Percentiles rank a stretch among this genome's conserved stretches.
These are phyloP conservation scores for Deroplatys truncata DNA, from an alignment of 2,888 invertebrate species.

Conservation along the genomic window DNA sequence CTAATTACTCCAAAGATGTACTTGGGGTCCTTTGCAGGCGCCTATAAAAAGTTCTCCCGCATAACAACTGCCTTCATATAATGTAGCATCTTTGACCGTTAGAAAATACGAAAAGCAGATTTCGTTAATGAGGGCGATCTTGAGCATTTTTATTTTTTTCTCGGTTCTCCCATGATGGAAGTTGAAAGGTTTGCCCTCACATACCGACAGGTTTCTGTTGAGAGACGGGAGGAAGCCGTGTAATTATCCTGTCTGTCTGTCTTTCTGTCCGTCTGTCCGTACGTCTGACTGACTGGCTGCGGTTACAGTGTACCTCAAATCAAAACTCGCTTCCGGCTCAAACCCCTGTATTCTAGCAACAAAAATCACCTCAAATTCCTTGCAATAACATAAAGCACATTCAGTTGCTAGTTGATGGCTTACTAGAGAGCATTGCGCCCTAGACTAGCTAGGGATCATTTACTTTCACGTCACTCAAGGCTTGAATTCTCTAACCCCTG, in stretches of 20 bases:
- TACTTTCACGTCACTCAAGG: no score
- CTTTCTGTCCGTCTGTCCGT: conserved; percentile 32
- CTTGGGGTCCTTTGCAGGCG: no score
- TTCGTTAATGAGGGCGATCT: background rate
- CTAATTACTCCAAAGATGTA: no score
- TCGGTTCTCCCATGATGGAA: background rate
- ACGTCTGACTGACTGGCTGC: conserved; percentile 1
- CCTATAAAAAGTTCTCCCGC: background rate
- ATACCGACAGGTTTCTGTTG: conserved; percentile 35
- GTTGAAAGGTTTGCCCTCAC: background rate
- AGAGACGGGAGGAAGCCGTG: conserved; percentile 34
- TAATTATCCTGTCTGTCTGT: conserved; percentile 36
- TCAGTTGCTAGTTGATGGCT: no score
- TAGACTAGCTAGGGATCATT: no score
- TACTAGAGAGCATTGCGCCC: no score
- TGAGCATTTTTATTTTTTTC: background rate
- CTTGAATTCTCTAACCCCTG: no score
- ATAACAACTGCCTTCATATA: no score
- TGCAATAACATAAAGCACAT: no score
- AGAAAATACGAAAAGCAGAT: background rate
- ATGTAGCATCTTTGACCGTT: background rate
- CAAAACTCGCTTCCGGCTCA: conserved; percentile 3
- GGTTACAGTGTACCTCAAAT: background rate
- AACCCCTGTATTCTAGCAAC: no score
- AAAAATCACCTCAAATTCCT: no score